Conservation (phyloP, 2,113 vertebrate genomes). For the Sclerurus mexicanus region DNA sequence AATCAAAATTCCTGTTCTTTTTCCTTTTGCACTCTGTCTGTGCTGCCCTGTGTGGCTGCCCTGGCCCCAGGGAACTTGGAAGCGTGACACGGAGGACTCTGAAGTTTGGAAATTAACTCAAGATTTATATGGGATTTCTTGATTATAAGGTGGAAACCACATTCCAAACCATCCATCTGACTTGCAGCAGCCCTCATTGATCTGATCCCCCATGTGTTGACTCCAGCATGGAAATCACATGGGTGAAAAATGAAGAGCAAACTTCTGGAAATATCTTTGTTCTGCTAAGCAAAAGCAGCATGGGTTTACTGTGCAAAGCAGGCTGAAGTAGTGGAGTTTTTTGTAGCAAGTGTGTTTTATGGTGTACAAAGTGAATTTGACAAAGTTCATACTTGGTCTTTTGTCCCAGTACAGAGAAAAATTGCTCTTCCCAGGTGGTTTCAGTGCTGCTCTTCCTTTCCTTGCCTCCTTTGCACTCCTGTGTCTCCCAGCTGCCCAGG, state of each 20-base stretch:
- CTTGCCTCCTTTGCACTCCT: not conserved
- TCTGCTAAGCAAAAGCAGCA: not conserved
- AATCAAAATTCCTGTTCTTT: not conserved
- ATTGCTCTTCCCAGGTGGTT: fast-evolving
- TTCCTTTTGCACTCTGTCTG: not conserved
- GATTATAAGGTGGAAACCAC: not conserved
- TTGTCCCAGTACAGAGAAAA: fast-evolving
- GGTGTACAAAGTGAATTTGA: fast-evolving
- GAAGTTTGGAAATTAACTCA: not conserved
- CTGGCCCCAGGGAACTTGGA: not conserved
- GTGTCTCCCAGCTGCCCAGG: not conserved
- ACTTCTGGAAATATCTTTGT: too few species aligned
- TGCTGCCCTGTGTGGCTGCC: not conserved
- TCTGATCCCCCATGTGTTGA: not conserved
- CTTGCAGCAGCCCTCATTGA: fast-evolving
- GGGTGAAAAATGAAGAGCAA: not conserved
- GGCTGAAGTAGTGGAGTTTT: not conserved
- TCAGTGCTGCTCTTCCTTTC: not conserved
- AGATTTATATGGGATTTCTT: not conserved
- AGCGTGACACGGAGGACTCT: not conserved
- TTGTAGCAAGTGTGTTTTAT: not conserved
- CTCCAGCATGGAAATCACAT: fast-evolving
- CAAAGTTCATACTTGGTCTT: too few species aligned
- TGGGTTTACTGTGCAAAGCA: not conserved
- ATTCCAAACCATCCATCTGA: not conserved